Conservation (phyloP, 1,140 invertebrate species). For the Megalopta genalis region DNA sequence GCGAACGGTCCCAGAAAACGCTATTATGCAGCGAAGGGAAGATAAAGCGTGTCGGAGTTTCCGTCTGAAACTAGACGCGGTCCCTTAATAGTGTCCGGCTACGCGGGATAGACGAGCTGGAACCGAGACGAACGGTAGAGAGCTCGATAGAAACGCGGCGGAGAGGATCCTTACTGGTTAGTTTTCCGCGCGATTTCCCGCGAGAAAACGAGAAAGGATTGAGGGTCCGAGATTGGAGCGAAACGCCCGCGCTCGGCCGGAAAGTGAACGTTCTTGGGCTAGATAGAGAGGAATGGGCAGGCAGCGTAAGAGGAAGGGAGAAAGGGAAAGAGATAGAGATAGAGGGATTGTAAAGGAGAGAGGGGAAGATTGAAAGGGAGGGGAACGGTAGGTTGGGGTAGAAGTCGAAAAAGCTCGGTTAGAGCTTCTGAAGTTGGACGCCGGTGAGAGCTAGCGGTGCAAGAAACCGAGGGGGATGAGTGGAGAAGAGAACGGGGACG, state of each 20-base stretch:
- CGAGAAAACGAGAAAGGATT: slow-evolving; percentile 72
- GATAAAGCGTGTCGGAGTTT: slow-evolving; percentile 26
- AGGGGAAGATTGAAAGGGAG: no score
- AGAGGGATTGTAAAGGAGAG: no score
- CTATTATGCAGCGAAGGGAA: slow-evolving; percentile 28
- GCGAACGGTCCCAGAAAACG: neutral
- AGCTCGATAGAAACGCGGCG: slow-evolving; percentile 46
- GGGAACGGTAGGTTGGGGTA: neutral
- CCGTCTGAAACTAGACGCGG: slow-evolving; percentile 28
- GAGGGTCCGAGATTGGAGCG: slow-evolving; percentile 68
- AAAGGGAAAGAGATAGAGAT: no score
- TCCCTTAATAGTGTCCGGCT: slow-evolving; percentile 41
- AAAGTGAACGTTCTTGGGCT: slow-evolving; percentile 29
- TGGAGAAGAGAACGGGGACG: slow-evolving; percentile 28
- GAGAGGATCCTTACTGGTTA: slow-evolving; percentile 70
- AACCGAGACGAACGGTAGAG: slow-evolving; percentile 10
- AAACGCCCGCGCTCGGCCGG: slow-evolving; percentile 58
- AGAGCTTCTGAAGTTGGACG: slow-evolving; percentile 58
- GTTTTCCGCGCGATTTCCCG: slow-evolving; percentile 76
- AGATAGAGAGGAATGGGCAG: neutral
- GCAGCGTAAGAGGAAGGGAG: slow-evolving; percentile 20
- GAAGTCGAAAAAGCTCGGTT: slow-evolving; percentile 63
- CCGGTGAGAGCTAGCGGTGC: slow-evolving; percentile 36
- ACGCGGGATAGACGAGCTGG: slow-evolving; percentile 43
- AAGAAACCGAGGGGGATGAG: slow-evolving; percentile 15